phyloP scores from a whole-genome alignment of 2,113 vertebrate species.

The Alces alces region DNA sequence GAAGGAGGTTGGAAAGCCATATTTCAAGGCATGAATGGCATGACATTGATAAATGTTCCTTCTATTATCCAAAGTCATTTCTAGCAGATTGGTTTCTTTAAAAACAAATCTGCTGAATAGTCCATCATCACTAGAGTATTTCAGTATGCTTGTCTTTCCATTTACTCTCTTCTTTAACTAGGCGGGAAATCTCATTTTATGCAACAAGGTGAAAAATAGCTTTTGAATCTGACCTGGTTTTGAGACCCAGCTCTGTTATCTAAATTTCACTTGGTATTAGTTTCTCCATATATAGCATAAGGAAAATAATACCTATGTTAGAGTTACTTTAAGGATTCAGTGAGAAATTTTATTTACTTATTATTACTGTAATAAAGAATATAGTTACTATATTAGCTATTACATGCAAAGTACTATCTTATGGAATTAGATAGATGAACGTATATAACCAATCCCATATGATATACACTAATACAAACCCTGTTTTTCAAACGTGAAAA shows the following conservation, averaged over 20 bases:
- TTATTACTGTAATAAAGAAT: not conserved
- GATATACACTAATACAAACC: not conserved
- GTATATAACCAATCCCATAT: not conserved
- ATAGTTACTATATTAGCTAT: not conserved
- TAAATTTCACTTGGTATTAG: not conserved
- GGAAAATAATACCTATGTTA: not conserved
- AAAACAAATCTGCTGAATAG: not conserved
- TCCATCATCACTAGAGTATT: not conserved
- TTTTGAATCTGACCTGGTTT: not conserved
- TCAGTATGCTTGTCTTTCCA: not conserved
- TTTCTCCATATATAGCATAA: not conserved
- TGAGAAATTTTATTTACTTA: not conserved
- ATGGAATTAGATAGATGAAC: not conserved
- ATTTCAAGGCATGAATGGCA: not conserved
- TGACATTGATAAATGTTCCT: not conserved
- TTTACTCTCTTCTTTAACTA: not conserved
- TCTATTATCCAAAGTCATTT: not conserved
- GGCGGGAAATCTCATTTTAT: not conserved
- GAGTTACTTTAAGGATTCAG: not conserved
- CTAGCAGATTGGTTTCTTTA: not conserved
- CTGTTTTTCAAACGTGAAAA: slow-evolving; percentile 13
- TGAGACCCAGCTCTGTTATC: not conserved
- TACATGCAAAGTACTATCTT: not conserved
- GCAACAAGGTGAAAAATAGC: not conserved
- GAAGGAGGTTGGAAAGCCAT: not conserved